Base-by-base conservation (phyloP, 2,888 invertebrate species). In the Periphyllus acericola region DNA sequence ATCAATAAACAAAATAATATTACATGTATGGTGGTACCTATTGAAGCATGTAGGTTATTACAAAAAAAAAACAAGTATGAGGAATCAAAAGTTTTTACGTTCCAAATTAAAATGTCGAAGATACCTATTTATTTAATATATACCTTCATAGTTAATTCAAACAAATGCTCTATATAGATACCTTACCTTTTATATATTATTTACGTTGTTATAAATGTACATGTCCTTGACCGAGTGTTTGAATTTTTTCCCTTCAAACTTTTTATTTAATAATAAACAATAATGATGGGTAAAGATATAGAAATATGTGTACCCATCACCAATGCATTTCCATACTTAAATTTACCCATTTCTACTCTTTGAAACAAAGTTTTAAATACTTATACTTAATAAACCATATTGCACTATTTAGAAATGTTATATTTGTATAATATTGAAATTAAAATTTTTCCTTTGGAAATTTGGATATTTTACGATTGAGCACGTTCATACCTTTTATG, bases 221-320 rank as follows among this genome's bases (percentile, higher is more conserved):
- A 66, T 68, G 68, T 68, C 68, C 68, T 68, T 68, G 68, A 68
- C 68, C n/a, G n/a, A n/a, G 68, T 68, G 68, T 29, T 68, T 11
- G 9, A 5, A 29, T 68, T 68, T 19, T 25, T 68, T n/a, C 14
- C 68, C 25, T 6, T 68, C 60, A 60, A 60, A 60, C 60, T 60
- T 25, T 19, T 60, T 60, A 60, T 60, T 19, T 60, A 60, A 60
- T 60, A 21, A 60, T 25, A 25, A 60, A 60, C 21, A 60, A 60
- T 60, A 21, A 21, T 19, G 6, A 60, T 1, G 25, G 0, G 60
- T 60, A n/a, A n/a, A n/a, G n/a, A n/a, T n/a, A n/a, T n/a, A n/a
- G n/a, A n/a, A n/a, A n/a, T n/a, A n/a, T n/a, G n/a, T n/a, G n/a
- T n/a, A n/a, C n/a, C n/a, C n/a, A n/a, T n/a, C n/a, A n/a, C n/a